A percentile compares a stretch with the other conserved stretches of the same genome.
Evolutionary conservation across 2,888 invertebrate genomes (phyloP).

Genomic region (Andricus quercusramuli): DNA sequence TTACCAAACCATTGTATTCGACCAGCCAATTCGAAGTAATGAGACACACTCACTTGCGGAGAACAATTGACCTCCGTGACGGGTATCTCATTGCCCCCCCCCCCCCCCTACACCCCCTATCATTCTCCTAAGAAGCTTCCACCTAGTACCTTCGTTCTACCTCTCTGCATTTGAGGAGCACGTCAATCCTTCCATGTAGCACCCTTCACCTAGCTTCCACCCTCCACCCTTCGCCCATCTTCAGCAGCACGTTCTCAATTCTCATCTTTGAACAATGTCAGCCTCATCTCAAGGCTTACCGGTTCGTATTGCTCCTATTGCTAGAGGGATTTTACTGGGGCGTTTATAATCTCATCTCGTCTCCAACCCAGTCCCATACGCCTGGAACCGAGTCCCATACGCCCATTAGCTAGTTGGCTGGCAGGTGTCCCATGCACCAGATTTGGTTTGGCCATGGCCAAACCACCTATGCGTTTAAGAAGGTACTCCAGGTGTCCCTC

Average conservation of each 20-base stretch:
- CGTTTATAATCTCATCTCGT: slow-evolving; percentile 49
- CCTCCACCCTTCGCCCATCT: slow-evolving; percentile 33
- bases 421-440: slow-evolving; percentile 53
- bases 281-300: slow-evolving; percentile 42
- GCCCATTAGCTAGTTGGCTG: slow-evolving; percentile 47
- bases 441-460: slow-evolving; percentile 2
- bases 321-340: slow-evolving; percentile 47
- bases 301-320: slow-evolving; percentile 41
- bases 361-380: not conserved
- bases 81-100: slow-evolving; percentile 41
- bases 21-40: slow-evolving; percentile 76
- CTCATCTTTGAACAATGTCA: slow-evolving; percentile 37
- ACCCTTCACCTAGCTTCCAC: slow-evolving; percentile 56
- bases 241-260: slow-evolving; percentile 19
- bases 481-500: too few species aligned
- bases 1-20: slow-evolving; percentile 75
- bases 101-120: slow-evolving; percentile 15
- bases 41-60: slow-evolving; percentile 74
- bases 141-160: slow-evolving; percentile 46
- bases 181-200: slow-evolving; percentile 58
- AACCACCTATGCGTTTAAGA: too few species aligned
- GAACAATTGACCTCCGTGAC: slow-evolving; percentile 72
- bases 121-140: slow-evolving; percentile 23
- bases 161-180: slow-evolving; percentile 61
- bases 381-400: slow-evolving; percentile 15